A percentile compares a stretch with the other conserved stretches of the same genome.
These are phyloP conservation scores for Xiphorhynchus elegans DNA, from an alignment of 2,113 vertebrate genomes.

Conservation along the genomic window DNA sequence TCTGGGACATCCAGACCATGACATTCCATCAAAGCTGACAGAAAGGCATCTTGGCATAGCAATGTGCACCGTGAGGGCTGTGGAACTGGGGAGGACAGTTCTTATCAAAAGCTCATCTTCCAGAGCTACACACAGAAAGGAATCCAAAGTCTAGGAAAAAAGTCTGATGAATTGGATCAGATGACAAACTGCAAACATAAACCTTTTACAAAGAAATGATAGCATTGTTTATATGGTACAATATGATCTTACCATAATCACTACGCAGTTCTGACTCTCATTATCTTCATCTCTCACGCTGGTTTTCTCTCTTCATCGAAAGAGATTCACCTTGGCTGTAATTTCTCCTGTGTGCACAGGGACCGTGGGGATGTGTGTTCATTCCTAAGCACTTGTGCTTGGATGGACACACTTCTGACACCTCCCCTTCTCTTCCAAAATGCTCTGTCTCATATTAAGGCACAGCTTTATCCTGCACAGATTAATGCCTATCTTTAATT, in stretches of 20 bases:
- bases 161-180: not conserved
- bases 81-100: not conserved
- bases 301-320: not conserved
- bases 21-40: not conserved
- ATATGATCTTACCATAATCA: not conserved
- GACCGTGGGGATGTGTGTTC: not conserved
- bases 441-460: not conserved
- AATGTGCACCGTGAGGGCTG: rapidly evolving
- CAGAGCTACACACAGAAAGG: not conserved
- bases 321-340: not conserved
- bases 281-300: not conserved
- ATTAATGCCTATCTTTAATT: not conserved
- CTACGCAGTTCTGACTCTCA: not conserved
- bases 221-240: not conserved
- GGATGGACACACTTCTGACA: not conserved
- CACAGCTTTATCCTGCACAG: not conserved
- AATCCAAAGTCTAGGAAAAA: not conserved
- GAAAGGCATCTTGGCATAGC: not conserved
- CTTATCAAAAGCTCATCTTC: not conserved
- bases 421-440: not conserved
- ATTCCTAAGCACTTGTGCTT: not conserved
- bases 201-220: not conserved
- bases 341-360: not conserved
- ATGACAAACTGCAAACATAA: not conserved
- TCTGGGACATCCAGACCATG: not conserved